phyloP scores from a whole-genome alignment of 2,113 vertebrate species.

The Anser cygnoides region DNA sequence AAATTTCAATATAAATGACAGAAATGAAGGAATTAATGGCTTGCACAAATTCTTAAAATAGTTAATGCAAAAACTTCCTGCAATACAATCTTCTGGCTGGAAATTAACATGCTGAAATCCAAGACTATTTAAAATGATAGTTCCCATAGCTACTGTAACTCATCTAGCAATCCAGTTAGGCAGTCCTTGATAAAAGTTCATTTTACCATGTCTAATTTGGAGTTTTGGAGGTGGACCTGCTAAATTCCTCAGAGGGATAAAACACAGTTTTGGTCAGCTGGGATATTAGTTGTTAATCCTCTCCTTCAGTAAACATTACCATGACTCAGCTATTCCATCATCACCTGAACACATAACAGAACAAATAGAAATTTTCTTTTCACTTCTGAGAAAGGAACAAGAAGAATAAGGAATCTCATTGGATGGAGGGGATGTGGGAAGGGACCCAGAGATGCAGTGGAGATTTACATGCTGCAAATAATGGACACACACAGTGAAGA shows the following conservation, averaged over 20 bases:
- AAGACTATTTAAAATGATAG: constrained; percentile 15
- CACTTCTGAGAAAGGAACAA: neutral
- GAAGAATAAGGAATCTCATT: neutral
- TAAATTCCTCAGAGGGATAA: neutral
- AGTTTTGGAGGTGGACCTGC: neutral
- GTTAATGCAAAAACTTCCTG: neutral
- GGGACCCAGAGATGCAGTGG: neutral
- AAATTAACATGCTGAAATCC: constrained; percentile 3
- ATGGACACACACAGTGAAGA: neutral
- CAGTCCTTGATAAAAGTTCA: neutral
- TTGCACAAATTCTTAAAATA: neutral
- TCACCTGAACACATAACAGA: neutral
- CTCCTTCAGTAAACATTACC: neutral
- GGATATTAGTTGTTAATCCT: neutral
- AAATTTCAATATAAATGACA: neutral
- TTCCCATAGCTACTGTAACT: constrained; percentile 44
- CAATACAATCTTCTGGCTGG: neutral
- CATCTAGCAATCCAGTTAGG: neutral
- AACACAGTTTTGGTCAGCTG: neutral
- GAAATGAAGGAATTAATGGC: constrained; percentile 31
- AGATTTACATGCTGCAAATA: neutral
- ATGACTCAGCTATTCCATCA: neutral
- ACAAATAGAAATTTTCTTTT: neutral
- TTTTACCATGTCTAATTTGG: neutral
- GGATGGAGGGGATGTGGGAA: neutral